Conservation (phyloP, 2,797 vertebrate genomes). For the Amphiprion clarkii region DNA sequence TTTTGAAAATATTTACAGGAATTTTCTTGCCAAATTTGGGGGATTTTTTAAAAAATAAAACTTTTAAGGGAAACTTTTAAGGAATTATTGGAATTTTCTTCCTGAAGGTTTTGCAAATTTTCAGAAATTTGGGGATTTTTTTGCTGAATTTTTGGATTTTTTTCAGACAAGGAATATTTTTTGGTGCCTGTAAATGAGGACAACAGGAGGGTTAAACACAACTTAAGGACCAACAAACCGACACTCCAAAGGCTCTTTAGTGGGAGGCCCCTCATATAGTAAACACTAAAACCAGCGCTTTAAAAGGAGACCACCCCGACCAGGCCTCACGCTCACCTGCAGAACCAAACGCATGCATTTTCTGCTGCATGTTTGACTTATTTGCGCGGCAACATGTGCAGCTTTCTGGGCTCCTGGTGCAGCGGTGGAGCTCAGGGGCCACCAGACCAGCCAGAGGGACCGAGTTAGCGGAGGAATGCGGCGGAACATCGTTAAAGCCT, state of each 20-base stretch:
- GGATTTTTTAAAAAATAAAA: no score
- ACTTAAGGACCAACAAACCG: conserved; percentile 66
- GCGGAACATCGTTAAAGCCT: conserved; percentile 88
- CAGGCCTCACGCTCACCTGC: conserved; percentile 52
- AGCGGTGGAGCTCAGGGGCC: conserved; percentile 51
- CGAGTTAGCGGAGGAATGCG: conserved; percentile 86
- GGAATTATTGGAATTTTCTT: no score
- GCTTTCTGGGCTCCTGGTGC: not conserved
- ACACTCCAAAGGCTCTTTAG: conserved; percentile 65
- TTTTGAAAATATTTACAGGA: no score
- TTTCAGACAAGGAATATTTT: no score
- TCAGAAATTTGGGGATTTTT: no score
- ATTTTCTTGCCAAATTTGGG: no score
- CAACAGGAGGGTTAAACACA: conserved; percentile 30
- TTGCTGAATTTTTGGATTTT: no score
- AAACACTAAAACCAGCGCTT: conserved; percentile 70
- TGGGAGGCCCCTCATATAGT: conserved; percentile 70
- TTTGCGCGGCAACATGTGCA: accelerated
- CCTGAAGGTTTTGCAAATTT: no score
- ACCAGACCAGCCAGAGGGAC: conserved; percentile 83
- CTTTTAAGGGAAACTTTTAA: no score
- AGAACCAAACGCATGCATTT: not conserved
- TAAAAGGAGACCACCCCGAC: conserved; percentile 73
- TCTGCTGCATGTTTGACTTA: not conserved
- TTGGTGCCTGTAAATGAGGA: no score